These are phyloP conservation scores for Clytia hemisphaerica DNA, from an alignment of 30 jellyfish, hydroid and myxozoan species.

Conservation along the genomic window DNA sequence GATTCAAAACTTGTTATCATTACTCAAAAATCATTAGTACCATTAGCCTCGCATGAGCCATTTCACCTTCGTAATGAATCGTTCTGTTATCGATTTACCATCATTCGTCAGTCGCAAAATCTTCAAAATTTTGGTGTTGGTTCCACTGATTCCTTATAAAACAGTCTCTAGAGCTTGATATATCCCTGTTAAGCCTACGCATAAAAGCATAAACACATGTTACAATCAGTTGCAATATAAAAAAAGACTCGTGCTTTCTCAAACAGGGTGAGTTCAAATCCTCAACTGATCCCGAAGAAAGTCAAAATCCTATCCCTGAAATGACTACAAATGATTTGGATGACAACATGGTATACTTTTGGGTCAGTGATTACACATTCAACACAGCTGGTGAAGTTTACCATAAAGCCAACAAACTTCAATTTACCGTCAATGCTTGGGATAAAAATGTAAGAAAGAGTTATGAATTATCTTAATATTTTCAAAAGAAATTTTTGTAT, in stretches of 20 bases:
- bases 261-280: constrained; percentile 58
- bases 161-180: no score
- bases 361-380: constrained; percentile 66
- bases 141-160: no score
- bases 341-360: constrained; percentile 49
- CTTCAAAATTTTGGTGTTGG: no score
- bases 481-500: no score
- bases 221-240: no score
- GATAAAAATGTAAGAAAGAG: constrained; percentile 32
- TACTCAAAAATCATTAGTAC: neutral
- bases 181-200: no score
- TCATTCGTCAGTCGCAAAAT: no score
- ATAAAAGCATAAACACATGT: no score
- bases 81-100: no score
- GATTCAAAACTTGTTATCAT: neutral
- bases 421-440: constrained; percentile 6
- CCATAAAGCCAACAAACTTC: constrained; percentile 43
- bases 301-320: constrained; percentile 28
- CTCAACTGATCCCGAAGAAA: constrained; percentile 37
- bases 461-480: no score
- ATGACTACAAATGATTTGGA: constrained; percentile 31
- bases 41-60: neutral
- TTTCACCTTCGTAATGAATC: no score
- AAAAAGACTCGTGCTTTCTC: neutral
- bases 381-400: constrained; percentile 77